A percentile compares a stretch with the other conserved stretches of the same genome.
Conservation (phyloP, 2,113 vertebrate genomes). For the Uropsilus gracilis region DNA sequence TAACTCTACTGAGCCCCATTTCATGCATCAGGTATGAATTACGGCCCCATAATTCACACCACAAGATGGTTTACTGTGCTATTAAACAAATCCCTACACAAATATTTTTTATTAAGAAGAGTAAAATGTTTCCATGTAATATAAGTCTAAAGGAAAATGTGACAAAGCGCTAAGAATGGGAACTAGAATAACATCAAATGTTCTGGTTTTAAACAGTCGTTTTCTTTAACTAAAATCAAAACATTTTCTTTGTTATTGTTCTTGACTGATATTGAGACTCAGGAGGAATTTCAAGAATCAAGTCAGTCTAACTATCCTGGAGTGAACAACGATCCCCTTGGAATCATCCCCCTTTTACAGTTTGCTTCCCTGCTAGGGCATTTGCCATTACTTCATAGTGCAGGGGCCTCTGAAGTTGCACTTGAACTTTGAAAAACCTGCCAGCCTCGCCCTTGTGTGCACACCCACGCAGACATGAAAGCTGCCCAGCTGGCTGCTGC, state of each 20-base stretch:
- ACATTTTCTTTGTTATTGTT: not conserved
- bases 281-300: conserved; percentile 29
- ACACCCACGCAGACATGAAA: conserved; percentile 51
- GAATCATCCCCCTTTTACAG: not conserved
- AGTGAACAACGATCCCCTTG: not conserved
- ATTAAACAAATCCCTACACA: conserved; percentile 68
- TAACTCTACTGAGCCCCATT: conserved; percentile 25
- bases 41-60: conserved; percentile 59
- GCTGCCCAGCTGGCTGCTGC: not conserved
- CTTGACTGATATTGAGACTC: not conserved
- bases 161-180: conserved; percentile 42
- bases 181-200: conserved; percentile 47
- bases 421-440: conserved; percentile 46
- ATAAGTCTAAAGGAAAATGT: conserved; percentile 48
- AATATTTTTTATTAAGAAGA: conserved; percentile 76
- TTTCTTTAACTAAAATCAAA: conserved; percentile 63
- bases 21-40: conserved; percentile 58
- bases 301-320: not conserved
- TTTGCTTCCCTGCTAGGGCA: not conserved
- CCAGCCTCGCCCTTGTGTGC: not conserved
- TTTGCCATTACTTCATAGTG: conserved; percentile 15
- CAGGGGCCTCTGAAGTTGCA: conserved; percentile 21
- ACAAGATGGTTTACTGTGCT: conserved; percentile 68
- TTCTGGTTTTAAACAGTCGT: conserved; percentile 57
- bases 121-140: conserved; percentile 65